Conservation (phyloP, 1,140 invertebrate species). For the Condylostylus longicornis region DNA sequence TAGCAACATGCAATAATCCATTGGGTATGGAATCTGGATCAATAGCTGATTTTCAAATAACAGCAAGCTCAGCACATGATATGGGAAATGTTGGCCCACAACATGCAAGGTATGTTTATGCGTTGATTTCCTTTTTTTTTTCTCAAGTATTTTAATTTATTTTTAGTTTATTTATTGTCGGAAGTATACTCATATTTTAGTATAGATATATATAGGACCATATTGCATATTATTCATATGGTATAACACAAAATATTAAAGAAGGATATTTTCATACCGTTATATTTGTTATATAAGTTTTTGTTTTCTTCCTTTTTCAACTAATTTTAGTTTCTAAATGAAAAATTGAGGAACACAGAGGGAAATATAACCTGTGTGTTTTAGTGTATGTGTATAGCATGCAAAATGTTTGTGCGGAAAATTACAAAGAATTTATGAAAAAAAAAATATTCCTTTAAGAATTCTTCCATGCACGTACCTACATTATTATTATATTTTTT, state of each 20-base stretch:
- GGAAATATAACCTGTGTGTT: too few relatives aligned
- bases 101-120: slow-evolving; percentile 64
- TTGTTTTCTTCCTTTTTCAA: too few relatives aligned
- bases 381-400: too few relatives aligned
- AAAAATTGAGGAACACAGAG: too few relatives aligned
- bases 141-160: background rate
- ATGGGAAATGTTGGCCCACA: slow-evolving; percentile 78
- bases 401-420: too few relatives aligned
- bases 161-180: background rate
- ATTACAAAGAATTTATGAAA: too few relatives aligned
- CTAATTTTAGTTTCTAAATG: too few relatives aligned
- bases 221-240: background rate
- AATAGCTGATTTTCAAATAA: slow-evolving; percentile 72
- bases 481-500: too few relatives aligned
- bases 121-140: slow-evolving; percentile 17
- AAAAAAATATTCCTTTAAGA: too few relatives aligned
- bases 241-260: background rate
- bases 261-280: background rate
- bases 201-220: background rate
- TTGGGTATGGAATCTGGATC: slow-evolving; percentile 83
- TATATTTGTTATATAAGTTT: background rate
- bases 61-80: slow-evolving; percentile 80
- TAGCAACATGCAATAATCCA: slow-evolving; percentile 65
- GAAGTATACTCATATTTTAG: background rate
- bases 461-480: too few relatives aligned